Base-by-base conservation (phyloP, 1,140 invertebrate species). In the Dendrolimus kikuchii region DNA sequence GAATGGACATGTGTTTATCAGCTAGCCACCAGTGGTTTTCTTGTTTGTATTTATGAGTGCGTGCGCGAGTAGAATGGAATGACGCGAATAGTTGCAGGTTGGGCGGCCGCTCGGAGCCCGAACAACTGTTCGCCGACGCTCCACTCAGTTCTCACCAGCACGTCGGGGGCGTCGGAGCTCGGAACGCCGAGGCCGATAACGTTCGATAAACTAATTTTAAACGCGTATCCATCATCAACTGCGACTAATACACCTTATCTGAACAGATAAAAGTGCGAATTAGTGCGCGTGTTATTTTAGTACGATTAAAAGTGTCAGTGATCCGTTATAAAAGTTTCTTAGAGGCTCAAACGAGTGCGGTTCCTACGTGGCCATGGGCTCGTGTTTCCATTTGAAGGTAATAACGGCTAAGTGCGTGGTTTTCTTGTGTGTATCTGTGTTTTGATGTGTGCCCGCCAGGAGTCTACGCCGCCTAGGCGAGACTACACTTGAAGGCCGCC, bases 401-500 rank as follows among this genome's bases (percentile, higher is more conserved):
- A 82, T 76, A 62, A 23, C 70, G 60, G 58, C 73, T 61, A 60
- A 64, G 64, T 68, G 66, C 65, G 55, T 62, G 59, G 55, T 61
- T 59, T 71, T 60, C 68, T 64, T 77, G 63, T 75, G 64, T 75
- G 68, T 55, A 69, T 67, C 52, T 64, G 57, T 50, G 62, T 67
- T 66, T 65, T 59, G 70, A 71, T 65, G 62, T 69, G 57, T 59
- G 56, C 49, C 61, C 62, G 64, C 64, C 55, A 62, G 72, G 62
- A 74, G 72, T 59, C 74, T 74, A 67, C 60, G 68, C 64, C 64
- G 72, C 59, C 75, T 75, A 82, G 80, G 76, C 77, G 74, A 81
- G 79, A 74, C 75, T 84, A 75, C 77, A 23, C 45, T 73, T 80
- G 81, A 86, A 84, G 82, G 81, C 83, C 81, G 78, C 71, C 74